Base-by-base conservation (phyloP, 2,797 vertebrate genomes). In the Lycodopsis pacificus region DNA sequence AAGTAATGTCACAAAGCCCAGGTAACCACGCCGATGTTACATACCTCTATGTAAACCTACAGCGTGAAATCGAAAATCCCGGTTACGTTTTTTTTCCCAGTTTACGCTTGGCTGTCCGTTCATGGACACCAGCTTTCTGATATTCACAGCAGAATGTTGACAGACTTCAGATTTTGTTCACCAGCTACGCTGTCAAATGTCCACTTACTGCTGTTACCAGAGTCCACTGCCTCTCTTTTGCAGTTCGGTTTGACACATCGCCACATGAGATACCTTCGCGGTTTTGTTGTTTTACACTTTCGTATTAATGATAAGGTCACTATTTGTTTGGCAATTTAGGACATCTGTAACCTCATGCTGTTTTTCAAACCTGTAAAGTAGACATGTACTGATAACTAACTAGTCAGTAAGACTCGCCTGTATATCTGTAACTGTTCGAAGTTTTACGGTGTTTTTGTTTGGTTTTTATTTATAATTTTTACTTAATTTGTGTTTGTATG, bases 391-490 rank as follows among this genome's bases (percentile, higher is more conserved):
- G 61, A 36, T 73, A 34, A 59, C 32, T 67, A 20, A 38, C 51
- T 40, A 61, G 14, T 71, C 32, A 12, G 56, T 67, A 4, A 27
- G 44, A 65, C 42, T 69, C 4, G 2, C 69, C 36, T 80, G 71
- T 81, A 64, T 14, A 71, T 68, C 38, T 53, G 51, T 77, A 59
- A 44, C 42, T 62, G 38, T 78, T 63, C 34, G 10, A 51, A 57
- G 34, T 62, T 69, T 69, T 3, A 69, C 56, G 22, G 36, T 66
- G 30, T 64, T 83, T 84, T 86, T 84, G 73, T 87, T 85, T 76
- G 22, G 30, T 72, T 54, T 78, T 89, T 89, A 86, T 92, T 92
- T 88, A 82, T 89, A 88, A 32, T 88, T 88, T 53, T 82, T 81
- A 89, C 58, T 77, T 89, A 22, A 76, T 90, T 81, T 76, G 51